Conservation (phyloP, 2,797 vertebrate genomes). For the Remorina albescens region DNA sequence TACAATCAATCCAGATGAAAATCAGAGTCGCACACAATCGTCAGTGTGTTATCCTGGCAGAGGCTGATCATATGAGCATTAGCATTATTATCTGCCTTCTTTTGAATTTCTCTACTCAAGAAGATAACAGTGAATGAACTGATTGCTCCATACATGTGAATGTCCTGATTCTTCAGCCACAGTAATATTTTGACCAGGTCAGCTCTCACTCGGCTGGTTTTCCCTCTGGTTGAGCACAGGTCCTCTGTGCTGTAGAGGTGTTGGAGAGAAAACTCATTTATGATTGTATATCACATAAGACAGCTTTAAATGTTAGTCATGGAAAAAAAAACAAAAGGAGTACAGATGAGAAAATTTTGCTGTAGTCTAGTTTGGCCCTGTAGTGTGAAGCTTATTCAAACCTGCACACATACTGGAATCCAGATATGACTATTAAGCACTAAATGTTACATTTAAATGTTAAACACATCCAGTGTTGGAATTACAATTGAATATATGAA, state of each 20-base stretch:
- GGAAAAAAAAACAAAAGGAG: background rate
- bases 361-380: too few relatives aligned
- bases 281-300: background rate
- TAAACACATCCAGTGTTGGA: too few relatives aligned
- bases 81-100: too few relatives aligned
- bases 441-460: too few relatives aligned
- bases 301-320: background rate
- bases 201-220: conserved; percentile 1
- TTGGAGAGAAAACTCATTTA: background rate
- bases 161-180: conserved; percentile 4
- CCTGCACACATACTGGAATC: too few relatives aligned
- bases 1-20: conserved; percentile 18
- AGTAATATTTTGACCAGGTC: conserved; percentile 30
- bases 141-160: conserved; percentile 6
- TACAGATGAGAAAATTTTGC: too few relatives aligned
- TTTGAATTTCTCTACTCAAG: background rate
- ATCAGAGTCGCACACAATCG: background rate
- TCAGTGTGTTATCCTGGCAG: background rate
- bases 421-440: too few relatives aligned
- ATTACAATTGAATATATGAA: too few relatives aligned
- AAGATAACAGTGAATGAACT: background rate
- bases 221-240: background rate
- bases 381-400: too few relatives aligned
- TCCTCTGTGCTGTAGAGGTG: background rate
- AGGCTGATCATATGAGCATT: background rate